These are phyloP conservation scores for Pomacea canaliculata DNA, from an alignment of 2,888 invertebrate species.

Conservation along the genomic window DNA sequence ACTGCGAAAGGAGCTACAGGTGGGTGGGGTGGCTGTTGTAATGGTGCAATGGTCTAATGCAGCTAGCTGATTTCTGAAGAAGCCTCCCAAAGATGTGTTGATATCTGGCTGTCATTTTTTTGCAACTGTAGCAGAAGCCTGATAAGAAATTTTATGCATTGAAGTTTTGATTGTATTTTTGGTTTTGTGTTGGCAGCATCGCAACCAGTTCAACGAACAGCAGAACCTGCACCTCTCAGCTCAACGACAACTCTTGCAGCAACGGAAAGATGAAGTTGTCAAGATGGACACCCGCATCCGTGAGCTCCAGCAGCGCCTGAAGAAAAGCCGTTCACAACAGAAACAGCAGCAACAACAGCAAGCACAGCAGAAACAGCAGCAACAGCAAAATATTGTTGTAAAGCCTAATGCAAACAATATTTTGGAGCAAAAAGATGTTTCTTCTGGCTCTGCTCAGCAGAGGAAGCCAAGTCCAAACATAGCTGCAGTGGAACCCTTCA, in stretches of 20 bases:
- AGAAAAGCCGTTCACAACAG: constrained; percentile 86
- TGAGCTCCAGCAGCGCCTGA: constrained; percentile 90
- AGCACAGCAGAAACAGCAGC: constrained; percentile 23
- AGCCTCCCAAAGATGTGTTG: too few species aligned
- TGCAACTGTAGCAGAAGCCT: too few species aligned
- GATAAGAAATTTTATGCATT: too few species aligned
- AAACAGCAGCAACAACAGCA: constrained; percentile 5
- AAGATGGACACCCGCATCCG: constrained; percentile 93
- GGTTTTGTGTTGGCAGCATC: constrained; percentile 78
- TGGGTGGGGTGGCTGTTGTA: constrained; percentile 8
- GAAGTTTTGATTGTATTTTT: too few species aligned
- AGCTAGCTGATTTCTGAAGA: background rate
- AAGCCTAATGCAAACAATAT: constrained; percentile 38
- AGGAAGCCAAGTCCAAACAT: constrained; percentile 53
- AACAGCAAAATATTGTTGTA: constrained; percentile 38
- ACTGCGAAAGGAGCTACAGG: constrained; percentile 74
- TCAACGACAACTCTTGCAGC: constrained; percentile 88
- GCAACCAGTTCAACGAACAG: constrained; percentile 95
- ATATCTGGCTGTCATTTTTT: too few species aligned
- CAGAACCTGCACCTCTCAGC: constrained; percentile 90
- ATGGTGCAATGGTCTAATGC: background rate
- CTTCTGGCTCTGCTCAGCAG: background rate
- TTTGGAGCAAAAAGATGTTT: constrained; percentile 4
- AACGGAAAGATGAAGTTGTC: constrained; percentile 90
- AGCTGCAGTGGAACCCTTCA: constrained; percentile 70